Evolutionary conservation across 2,797 vertebrate species (phyloP), one percentile per base, ranked within the genome.

Genomic region (Chrysocyon brachyurus): DNA sequence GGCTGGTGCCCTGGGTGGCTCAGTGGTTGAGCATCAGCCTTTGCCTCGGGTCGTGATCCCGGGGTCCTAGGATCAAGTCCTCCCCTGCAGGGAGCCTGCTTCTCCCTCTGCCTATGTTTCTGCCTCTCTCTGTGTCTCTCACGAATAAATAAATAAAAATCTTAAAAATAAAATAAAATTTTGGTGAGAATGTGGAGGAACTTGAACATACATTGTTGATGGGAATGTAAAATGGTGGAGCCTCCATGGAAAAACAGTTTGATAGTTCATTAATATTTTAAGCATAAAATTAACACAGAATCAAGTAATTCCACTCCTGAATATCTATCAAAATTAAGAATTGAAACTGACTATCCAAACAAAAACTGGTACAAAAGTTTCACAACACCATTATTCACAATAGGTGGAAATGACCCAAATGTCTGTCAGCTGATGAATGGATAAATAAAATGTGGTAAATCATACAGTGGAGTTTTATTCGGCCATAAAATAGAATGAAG

Each of bases 361-460:
- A 91, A 87, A 95, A 90, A 21, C 33, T 59, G 81, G 12, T 81
- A 82, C 46, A 70, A 79, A 92, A 85, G 91, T 16, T 52, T 91
- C 22, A 90, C 24, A 85, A 61, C 28, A 77, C 14, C 56, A 95
- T 81, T 82, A 90, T 82, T 83, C 10, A 78, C 33, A 86, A 88
- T 75, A 87, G 24, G 1, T 83, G 22, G 21, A 96, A 92, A 54
- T 15, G 88, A 61, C 21, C 2, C 56, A 72, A 90, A 72, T 82
- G 19, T 83, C 56, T 33, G 75, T 82, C 16, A 83, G 56, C 10
- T 77, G 49, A 85, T 64, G 54, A 96, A 91, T 33, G 2, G 5
- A 81, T 66, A 94, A 73, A 92, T 84, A 81, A 92, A 94, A 94
- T 64, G 12, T 66, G 14, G 36, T 33, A 73, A 88, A 15, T 15